A percentile compares a stretch with the other conserved stretches of the same genome.
phyloP scores from a whole-genome alignment of 2,888 invertebrate genomes.

The Drosophila antonietae region DNA sequence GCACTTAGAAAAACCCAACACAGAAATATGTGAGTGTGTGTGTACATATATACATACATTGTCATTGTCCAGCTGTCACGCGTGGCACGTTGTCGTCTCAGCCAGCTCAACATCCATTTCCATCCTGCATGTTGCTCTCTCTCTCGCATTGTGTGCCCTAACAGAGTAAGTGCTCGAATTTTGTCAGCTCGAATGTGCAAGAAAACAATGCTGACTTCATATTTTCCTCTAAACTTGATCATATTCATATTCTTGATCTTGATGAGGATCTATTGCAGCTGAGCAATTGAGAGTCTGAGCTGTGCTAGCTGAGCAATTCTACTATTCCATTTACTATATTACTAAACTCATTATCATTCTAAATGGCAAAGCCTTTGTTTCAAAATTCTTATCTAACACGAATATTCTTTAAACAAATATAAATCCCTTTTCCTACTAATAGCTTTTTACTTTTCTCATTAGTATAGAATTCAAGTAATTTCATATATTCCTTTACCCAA shows the following conservation, averaged over 20 bases:
- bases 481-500: too few relatives aligned
- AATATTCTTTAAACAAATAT: too few relatives aligned
- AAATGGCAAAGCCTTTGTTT: too few relatives aligned
- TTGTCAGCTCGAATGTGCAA: background rate
- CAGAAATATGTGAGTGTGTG: constrained; percentile 1
- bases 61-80: constrained; percentile 79
- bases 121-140: constrained; percentile 42
- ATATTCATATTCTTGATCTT: background rate
- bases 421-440: too few relatives aligned
- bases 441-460: too few relatives aligned
- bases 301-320: too few relatives aligned
- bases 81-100: constrained; percentile 61
- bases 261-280: background rate
- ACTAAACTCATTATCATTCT: too few relatives aligned
- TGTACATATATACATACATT: constrained; percentile 39
- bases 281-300: too few relatives aligned
- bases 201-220: background rate
- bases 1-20: constrained; percentile 50
- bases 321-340: too few relatives aligned
- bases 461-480: too few relatives aligned
- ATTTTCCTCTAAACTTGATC: background rate
- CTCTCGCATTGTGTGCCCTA: constrained; percentile 24
- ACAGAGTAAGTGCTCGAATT: fast-evolving
- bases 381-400: too few relatives aligned
- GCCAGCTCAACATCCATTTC: constrained; percentile 43